These are phyloP conservation scores for Phrynocephalus guinanensis DNA, from an alignment of 2,797 vertebrate species.

Conservation along the genomic window DNA sequence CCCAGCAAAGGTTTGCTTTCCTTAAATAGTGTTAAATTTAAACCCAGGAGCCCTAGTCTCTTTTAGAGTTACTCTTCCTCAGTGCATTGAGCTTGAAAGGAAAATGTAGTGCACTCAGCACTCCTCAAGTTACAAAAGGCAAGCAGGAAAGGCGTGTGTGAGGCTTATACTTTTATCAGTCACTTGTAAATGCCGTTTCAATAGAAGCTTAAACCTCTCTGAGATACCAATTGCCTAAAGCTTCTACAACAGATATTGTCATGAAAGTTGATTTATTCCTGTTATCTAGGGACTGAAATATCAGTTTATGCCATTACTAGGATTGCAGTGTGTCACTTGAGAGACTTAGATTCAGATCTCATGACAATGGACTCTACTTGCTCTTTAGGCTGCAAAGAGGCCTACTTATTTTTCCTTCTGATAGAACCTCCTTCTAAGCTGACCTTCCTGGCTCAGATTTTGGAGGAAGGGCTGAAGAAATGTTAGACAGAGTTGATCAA, in stretches of 20 bases:
- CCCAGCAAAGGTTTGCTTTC: slow-evolving; percentile 78
- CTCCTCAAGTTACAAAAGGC: slow-evolving; percentile 44
- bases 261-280: neutral
- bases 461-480: too few species aligned
- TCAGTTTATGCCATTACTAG: neutral
- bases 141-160: slow-evolving; percentile 10
- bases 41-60: slow-evolving; percentile 76
- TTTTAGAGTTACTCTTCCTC: slow-evolving; percentile 70
- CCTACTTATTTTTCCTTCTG: too few species aligned
- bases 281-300: neutral
- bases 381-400: too few species aligned
- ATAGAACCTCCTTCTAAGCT: too few species aligned
- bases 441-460: too few species aligned
- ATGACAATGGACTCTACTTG: neutral
- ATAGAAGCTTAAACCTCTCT: neutral
- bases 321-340: neutral
- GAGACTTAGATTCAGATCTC: neutral
- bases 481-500: too few species aligned
- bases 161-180: neutral
- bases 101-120: slow-evolving; percentile 64
- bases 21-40: slow-evolving; percentile 83
- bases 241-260: slow-evolving; percentile 33
- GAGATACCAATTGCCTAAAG: neutral
- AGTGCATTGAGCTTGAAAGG: slow-evolving; percentile 75
- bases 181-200: neutral